Percentiles rank a stretch among this genome's conserved stretches.
Conservation (phyloP, 2,888 invertebrate species). For the Therioaphis trifolii region DNA sequence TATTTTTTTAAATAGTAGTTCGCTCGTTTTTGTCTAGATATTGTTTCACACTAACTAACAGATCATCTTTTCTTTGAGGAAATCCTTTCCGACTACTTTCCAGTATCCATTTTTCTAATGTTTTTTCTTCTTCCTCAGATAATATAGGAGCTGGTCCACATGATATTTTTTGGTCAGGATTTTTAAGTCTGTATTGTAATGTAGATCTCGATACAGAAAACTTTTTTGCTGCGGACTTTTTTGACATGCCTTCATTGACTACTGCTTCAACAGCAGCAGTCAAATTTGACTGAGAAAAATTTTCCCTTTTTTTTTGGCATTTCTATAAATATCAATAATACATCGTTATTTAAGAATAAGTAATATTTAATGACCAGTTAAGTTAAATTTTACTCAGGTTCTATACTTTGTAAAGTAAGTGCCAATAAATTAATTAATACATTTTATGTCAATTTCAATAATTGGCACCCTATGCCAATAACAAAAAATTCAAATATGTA, state of each 20-base stretch:
- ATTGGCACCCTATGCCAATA: conserved; percentile 23
- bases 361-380: background rate
- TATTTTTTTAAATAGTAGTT: too few species aligned
- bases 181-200: conserved; percentile 21
- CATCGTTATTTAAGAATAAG: background rate
- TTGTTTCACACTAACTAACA: conserved; percentile 37
- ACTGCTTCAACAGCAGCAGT: conserved; percentile 21
- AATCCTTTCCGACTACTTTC: conserved; percentile 26
- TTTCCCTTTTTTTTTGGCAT: conserved; percentile 24
- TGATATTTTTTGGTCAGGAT: background rate
- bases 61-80: conserved; percentile 34
- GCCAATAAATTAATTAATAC: conserved; percentile 27
- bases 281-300: conserved; percentile 2
- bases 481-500: background rate
- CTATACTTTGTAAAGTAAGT: conserved; percentile 9
- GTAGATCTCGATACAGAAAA: conserved; percentile 3
- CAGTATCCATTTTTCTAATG: conserved; percentile 31
- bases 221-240: background rate
- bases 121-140: conserved; percentile 27
- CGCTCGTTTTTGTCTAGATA: conserved; percentile 5
- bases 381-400: conserved; percentile 14
- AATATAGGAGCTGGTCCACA: conserved; percentile 15
- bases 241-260: background rate
- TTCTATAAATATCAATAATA: conserved; percentile 4
- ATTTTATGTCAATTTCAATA: conserved; percentile 15